These are phyloP conservation scores for Sipha maydis DNA, from an alignment of 2,888 invertebrate species.

Conservation along the genomic window DNA sequence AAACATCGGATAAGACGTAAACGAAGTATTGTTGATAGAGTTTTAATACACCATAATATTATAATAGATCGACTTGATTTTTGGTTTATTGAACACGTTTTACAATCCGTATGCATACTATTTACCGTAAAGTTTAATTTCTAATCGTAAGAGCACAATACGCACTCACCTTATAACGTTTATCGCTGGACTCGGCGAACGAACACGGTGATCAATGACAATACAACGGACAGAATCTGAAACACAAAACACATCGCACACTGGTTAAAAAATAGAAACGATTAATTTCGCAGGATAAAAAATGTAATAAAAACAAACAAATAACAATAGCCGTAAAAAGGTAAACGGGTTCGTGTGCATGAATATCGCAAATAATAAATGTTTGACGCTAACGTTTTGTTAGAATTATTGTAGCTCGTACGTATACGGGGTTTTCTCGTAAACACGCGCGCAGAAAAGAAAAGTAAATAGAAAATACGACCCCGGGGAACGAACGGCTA, in stretches of 20 bases:
- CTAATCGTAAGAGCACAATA: background rate
- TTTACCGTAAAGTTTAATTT: too few species aligned
- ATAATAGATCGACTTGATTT: too few species aligned
- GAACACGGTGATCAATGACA: background rate
- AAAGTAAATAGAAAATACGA: slow-evolving; percentile 37
- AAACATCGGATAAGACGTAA: too few species aligned
- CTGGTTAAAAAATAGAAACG: background rate
- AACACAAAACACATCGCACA: background rate
- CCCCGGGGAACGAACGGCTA: background rate
- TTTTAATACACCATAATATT: too few species aligned
- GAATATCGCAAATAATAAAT: slow-evolving; percentile 40
- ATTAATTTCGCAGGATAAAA: background rate
- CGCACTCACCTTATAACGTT: background rate
- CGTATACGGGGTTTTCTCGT: background rate
- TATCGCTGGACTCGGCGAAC: background rate
- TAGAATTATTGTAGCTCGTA: slow-evolving; percentile 16
- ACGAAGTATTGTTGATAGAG: too few species aligned
- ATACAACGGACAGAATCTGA: background rate
- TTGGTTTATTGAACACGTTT: too few species aligned
- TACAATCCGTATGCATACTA: too few species aligned
- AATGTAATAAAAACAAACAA: background rate
- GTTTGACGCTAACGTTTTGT: slow-evolving; percentile 28
- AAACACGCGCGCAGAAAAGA: background rate
- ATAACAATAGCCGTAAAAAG: background rate
- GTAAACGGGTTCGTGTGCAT: background rate